Evolutionary conservation across 1,140 invertebrate species (phyloP).

Genomic region (Amyelois transitella): DNA sequence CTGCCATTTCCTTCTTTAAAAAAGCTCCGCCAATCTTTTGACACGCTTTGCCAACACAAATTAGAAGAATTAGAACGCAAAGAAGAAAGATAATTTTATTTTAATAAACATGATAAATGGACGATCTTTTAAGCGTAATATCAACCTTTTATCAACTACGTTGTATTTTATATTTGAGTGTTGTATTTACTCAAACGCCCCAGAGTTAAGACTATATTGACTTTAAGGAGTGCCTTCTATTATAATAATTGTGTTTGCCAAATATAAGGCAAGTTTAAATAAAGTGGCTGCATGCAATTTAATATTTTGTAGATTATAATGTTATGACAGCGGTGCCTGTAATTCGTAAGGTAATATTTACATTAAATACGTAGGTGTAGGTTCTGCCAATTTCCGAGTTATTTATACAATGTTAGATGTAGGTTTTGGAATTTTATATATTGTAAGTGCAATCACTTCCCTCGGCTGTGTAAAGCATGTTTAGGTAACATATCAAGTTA

Average conservation of each 20-base stretch:
- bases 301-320: neutral
- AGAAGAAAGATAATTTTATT: too few relatives aligned
- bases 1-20: too few relatives aligned
- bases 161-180: neutral
- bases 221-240: neutral
- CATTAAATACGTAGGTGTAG: conserved; percentile 24
- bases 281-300: neutral
- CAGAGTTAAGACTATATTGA: neutral
- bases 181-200: neutral
- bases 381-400: conserved; percentile 19
- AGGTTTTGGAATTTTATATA: neutral
- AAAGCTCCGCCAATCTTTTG: too few relatives aligned
- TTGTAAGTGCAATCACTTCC: conserved; percentile 4
- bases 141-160: neutral
- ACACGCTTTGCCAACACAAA: too few relatives aligned
- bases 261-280: neutral
- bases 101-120: too few relatives aligned
- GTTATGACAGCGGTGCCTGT: conserved; percentile 14
- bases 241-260: neutral
- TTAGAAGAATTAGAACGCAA: too few relatives aligned
- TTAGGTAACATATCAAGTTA: conserved; percentile 2
- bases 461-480: neutral
- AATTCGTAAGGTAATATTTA: conserved; percentile 22
- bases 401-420: conserved; percentile 3
- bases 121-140: too few relatives aligned